Conservation (phyloP, 2,797 vertebrate species). For the Enteromius trimaculatus region DNA sequence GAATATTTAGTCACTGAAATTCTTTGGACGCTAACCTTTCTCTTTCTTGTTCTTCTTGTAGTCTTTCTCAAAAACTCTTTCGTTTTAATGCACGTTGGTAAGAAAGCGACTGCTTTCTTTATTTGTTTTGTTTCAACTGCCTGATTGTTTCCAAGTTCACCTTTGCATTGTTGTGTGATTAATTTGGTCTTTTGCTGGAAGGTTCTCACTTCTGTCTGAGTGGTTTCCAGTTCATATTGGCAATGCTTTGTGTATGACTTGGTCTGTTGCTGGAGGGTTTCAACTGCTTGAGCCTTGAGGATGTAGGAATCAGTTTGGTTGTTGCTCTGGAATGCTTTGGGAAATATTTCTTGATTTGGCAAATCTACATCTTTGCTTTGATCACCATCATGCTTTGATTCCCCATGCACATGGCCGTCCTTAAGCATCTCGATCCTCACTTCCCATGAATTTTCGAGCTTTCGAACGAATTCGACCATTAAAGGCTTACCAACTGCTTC, state of each 20-base stretch:
- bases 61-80: not conserved
- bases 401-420: constrained; percentile 26
- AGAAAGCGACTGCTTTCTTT: not conserved
- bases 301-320: not conserved
- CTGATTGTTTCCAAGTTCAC: not conserved
- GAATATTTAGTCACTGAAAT: not conserved
- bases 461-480: constrained; percentile 79
- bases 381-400: constrained; percentile 34
- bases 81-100: not conserved
- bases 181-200: not conserved
- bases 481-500: constrained; percentile 73
- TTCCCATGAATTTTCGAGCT: constrained; percentile 76
- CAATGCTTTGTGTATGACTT: not conserved
- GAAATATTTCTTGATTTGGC: not conserved
- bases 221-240: not conserved
- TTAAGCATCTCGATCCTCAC: constrained; percentile 73
- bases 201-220: not conserved
- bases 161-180: not conserved
- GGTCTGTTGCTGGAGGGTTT: not conserved
- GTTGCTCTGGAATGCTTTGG: not conserved
- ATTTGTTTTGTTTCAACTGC: not conserved
- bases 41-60: not conserved
- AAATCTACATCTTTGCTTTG: constrained; percentile 10
- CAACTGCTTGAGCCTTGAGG: not conserved
- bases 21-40: not conserved